A percentile compares a stretch with the other conserved stretches of the same genome.
phyloP scores from a whole-genome alignment of 1,140 invertebrate genomes.

The Melanaphis sacchari region DNA sequence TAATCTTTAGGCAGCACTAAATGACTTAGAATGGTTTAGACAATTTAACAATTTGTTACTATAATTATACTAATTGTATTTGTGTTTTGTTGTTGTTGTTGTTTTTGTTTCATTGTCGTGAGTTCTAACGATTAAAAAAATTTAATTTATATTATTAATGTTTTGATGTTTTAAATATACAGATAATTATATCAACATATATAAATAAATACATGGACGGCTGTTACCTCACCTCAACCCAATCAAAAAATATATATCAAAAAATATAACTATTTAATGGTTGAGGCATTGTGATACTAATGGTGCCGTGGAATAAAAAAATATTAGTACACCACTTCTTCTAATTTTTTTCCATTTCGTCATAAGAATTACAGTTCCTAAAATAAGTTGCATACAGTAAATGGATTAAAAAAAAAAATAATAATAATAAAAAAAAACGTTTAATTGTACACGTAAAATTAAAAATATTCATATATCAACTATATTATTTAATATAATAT shows the following conservation, averaged over 20 bases:
- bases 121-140: background rate
- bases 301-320: too few relatives aligned
- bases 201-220: background rate
- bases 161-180: background rate
- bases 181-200: background rate
- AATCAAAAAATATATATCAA: background rate
- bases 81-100: background rate
- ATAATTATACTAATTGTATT: background rate
- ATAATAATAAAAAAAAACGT: too few relatives aligned
- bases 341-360: background rate
- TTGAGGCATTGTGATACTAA: too few relatives aligned
- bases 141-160: slow-evolving; percentile 18
- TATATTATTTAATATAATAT: too few relatives aligned
- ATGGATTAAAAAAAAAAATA: too few relatives aligned
- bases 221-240: background rate
- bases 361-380: too few relatives aligned
- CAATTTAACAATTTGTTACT: slow-evolving; percentile 11
- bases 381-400: too few relatives aligned
- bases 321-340: too few relatives aligned
- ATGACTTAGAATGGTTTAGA: slow-evolving; percentile 5
- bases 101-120: background rate
- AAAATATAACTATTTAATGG: too few relatives aligned
- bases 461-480: too few relatives aligned
- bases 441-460: too few relatives aligned
- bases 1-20: background rate